Conservation (phyloP, 2,113 vertebrate genomes). For the Turnix velox region DNA sequence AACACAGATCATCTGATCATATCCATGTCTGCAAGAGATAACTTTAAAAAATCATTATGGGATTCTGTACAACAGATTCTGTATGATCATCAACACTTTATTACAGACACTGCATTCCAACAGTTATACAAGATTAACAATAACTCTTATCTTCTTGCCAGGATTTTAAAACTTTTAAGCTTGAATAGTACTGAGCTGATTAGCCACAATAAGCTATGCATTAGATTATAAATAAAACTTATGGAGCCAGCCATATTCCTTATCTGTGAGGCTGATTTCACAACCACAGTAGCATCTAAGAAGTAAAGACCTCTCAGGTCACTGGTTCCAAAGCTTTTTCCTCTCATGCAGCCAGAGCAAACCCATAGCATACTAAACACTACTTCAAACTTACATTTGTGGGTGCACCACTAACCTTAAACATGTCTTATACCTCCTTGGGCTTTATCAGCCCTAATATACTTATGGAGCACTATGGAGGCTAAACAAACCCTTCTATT, state of each 20-base stretch:
- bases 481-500: background rate
- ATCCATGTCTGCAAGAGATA: background rate
- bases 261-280: background rate
- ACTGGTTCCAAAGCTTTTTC: background rate
- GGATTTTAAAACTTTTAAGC: background rate
- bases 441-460: background rate
- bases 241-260: accelerated
- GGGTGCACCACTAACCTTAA: background rate
- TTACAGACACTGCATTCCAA: background rate
- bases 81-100: background rate
- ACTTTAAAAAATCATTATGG: background rate
- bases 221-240: background rate
- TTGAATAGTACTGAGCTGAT: background rate
- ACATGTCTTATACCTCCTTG: background rate
- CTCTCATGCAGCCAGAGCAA: background rate
- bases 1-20: background rate
- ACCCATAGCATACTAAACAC: background rate
- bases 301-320: background rate
- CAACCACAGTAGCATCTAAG: background rate
- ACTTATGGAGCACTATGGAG: accelerated
- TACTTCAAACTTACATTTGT: background rate
- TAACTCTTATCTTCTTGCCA: background rate
- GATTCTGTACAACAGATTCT: background rate
- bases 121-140: background rate
- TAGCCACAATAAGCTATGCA: background rate